Evolutionary conservation across 2,797 vertebrate genomes (phyloP), one percentile per base, ranked within the genome.

Genomic region (Clarias pachynema): DNA sequence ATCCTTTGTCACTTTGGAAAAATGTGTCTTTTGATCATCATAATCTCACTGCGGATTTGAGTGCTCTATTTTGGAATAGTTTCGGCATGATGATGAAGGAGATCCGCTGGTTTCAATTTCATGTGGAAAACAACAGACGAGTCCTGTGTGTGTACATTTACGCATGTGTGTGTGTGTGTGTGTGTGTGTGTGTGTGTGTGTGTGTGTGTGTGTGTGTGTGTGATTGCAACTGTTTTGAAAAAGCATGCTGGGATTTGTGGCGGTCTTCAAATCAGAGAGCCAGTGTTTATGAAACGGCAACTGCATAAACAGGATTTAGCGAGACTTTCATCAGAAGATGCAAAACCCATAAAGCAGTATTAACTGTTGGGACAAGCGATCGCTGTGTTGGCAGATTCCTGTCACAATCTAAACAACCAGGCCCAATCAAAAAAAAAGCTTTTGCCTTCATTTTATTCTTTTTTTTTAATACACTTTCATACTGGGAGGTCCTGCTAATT

Each of bases 221-320:
- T 29, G 77, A 49, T 49, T 49, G 49, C 2, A 44, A 79, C 75
- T 84, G 82, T 86, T 89, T 89, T 81, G 75, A 65, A 87, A 84
- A 87, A 85, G 59, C 87, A 77, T 40, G 65, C 69, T 84, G 78
- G 77, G 78, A 70, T 81, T 59, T 85, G 80, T 84, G 89, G 86
- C 81, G 62, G 83, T 89, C 85, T 83, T 60, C 69, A 83, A 79
- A 86, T 79, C 87, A 74, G 84, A 88, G 85, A 85, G 82, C 81
- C 87, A 82, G 81, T 85, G 82, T 89, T 89, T 88, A 90, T 85
- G 86, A 87, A 89, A 87, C 86, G 84, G 82, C 85, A 56, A 57
- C 85, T 88, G 85, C 77, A 88, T 89, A 91, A 90, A 89, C 88
- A 90, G 81, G 86, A 74, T 81, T 89, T 86, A 88, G 89, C 60